Conservation (phyloP, 2,888 invertebrate genomes). For the Chloroclystis v-ata region DNA sequence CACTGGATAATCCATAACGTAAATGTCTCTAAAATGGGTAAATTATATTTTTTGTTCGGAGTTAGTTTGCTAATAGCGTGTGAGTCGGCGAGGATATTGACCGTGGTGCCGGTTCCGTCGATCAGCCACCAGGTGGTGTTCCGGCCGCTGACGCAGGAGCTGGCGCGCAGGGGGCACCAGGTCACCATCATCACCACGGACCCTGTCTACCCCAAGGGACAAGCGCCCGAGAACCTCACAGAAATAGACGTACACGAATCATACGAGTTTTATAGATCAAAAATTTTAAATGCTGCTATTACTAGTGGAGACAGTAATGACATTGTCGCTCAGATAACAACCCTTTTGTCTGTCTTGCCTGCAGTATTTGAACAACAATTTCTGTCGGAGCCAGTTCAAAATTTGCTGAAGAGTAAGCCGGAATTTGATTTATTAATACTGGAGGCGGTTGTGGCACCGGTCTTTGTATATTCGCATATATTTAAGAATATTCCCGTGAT, state of each 20-base stretch:
- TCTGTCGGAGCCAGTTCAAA: slow-evolving; percentile 11
- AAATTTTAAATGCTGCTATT: slow-evolving; percentile 6
- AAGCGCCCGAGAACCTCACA: slow-evolving; percentile 47
- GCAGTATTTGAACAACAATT: slow-evolving; percentile 3
- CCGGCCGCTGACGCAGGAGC: slow-evolving; percentile 49
- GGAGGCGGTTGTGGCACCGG: slow-evolving; percentile 25
- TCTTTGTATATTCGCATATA: slow-evolving; percentile 24
- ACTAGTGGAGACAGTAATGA: slow-evolving; percentile 12
- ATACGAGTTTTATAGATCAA: slow-evolving; percentile 31
- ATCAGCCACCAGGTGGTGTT: slow-evolving; percentile 68
- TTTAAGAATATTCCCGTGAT: slow-evolving; percentile 29
- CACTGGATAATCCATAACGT: no score
- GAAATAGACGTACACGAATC: slow-evolving; percentile 48
- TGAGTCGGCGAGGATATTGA: slow-evolving; percentile 34
- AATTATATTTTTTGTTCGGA: no score
- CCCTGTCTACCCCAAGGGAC: slow-evolving; percentile 44
- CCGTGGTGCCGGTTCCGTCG: slow-evolving; percentile 52
- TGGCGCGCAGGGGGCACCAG: slow-evolving; percentile 65
- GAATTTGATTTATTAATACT: slow-evolving; percentile 29
- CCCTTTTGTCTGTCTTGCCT: neutral
- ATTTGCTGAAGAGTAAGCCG: slow-evolving; percentile 22
- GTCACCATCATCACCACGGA: slow-evolving; percentile 59
- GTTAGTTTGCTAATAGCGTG: neutral
- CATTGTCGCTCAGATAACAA: slow-evolving; percentile 8
- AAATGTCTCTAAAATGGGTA: neutral